A percentile compares a stretch with the other conserved stretches of the same genome.
Conservation (phyloP, 2,797 vertebrate species). For the Ispidina lecontei region DNA sequence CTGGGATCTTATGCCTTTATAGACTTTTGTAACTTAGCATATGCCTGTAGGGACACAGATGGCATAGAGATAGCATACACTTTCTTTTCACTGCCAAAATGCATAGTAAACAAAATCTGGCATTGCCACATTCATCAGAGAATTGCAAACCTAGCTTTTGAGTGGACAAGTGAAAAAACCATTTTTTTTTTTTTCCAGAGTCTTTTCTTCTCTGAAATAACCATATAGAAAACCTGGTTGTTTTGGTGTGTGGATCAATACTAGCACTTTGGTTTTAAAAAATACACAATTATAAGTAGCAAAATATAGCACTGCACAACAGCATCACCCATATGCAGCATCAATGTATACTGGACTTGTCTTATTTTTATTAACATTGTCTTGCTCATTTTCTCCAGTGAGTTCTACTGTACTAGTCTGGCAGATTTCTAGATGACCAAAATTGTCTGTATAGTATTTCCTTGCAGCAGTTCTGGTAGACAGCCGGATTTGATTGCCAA, state of each 20-base stretch:
- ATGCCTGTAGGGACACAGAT: neutral
- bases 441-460: neutral
- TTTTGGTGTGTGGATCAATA: neutral
- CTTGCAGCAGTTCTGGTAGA: neutral
- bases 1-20: neutral
- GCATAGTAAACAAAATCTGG: neutral
- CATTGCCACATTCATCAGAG: neutral
- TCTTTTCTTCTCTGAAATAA: neutral
- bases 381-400: rapidly evolving
- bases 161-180: neutral
- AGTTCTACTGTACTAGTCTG: neutral
- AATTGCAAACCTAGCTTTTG: neutral
- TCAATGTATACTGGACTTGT: rapidly evolving
- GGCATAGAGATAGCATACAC: rapidly evolving
- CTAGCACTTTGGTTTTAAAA: neutral
- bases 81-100: neutral
- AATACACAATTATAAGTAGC: neutral
- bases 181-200: too few relatives aligned
- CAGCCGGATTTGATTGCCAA: neutral
- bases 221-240: neutral
- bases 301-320: rapidly evolving
- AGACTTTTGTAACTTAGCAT: neutral
- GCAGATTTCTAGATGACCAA: neutral
- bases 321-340: neutral
- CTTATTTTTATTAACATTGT: neutral